phyloP scores from a whole-genome alignment of 2,888 invertebrate genomes.

The Erynnis tages region DNA sequence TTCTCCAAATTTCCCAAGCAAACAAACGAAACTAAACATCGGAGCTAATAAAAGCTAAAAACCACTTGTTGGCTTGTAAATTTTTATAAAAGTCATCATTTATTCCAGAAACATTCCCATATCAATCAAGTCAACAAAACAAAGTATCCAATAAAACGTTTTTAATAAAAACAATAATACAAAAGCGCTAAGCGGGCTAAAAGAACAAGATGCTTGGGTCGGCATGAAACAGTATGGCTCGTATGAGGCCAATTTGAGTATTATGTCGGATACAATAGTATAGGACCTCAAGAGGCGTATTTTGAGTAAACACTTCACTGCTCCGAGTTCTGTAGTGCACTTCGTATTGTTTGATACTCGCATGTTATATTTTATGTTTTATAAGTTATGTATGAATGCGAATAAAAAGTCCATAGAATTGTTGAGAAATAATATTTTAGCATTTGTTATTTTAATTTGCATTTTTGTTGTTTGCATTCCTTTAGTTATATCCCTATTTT shows the following conservation, averaged over 20 bases:
- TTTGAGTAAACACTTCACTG: constrained; percentile 75
- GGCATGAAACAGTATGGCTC: constrained; percentile 41
- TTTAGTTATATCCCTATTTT: no score
- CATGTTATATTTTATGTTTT: background rate
- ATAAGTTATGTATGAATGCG: background rate
- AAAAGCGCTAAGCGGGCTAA: constrained; percentile 45
- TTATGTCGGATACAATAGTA: constrained; percentile 56
- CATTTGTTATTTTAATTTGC: no score
- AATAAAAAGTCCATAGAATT: no score
- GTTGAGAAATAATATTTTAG: no score
- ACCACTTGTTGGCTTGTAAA: constrained; percentile 23
- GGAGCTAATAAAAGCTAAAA: constrained; percentile 11
- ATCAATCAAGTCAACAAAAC: constrained; percentile 67
- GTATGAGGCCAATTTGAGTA: constrained; percentile 53
- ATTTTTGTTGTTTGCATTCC: no score
- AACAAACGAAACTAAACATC: background rate
- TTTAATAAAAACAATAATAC: constrained; percentile 67
- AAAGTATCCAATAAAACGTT: constrained; percentile 52
- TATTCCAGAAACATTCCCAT: constrained; percentile 54
- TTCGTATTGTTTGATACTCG: constrained; percentile 53
- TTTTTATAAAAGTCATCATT: constrained; percentile 33
- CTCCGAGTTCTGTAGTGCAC: constrained; percentile 45
- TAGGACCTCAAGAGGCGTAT: constrained; percentile 61
- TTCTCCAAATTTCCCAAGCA: background rate
- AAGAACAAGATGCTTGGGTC: constrained; percentile 56